Percentiles rank a stretch among this genome's conserved stretches.
These are phyloP conservation scores for Orthonyx spaldingii DNA, from an alignment of 2,113 vertebrate genomes.

Conservation along the genomic window DNA sequence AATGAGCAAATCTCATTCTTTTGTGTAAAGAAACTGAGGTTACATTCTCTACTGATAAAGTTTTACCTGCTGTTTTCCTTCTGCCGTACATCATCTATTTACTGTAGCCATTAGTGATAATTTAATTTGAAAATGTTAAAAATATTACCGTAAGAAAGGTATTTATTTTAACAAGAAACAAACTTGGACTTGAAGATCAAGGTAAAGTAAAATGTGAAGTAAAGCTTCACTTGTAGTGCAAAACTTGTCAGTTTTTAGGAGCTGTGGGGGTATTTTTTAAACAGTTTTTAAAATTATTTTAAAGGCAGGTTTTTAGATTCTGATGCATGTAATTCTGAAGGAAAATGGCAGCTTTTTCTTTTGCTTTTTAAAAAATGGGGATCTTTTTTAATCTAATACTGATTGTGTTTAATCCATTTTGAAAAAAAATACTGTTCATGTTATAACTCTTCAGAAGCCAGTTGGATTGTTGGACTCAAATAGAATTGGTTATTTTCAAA, in stretches of 20 bases:
- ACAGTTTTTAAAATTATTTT: slow-evolving; percentile 50
- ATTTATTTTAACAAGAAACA: slow-evolving; percentile 53
- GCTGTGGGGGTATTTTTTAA: background rate
- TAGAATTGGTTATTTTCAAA: slow-evolving; percentile 77
- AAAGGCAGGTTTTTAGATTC: slow-evolving; percentile 53
- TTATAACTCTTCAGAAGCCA: slow-evolving; percentile 84
- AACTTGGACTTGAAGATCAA: slow-evolving; percentile 54
- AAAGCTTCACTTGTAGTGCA: slow-evolving; percentile 53
- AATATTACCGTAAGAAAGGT: slow-evolving; percentile 31
- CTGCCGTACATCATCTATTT: slow-evolving; percentile 61
- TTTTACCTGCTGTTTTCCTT: slow-evolving; percentile 73
- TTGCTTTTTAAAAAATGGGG: slow-evolving; percentile 44
- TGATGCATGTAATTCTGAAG: slow-evolving; percentile 72
- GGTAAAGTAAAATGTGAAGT: slow-evolving; percentile 49
- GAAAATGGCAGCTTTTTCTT: slow-evolving; percentile 75
- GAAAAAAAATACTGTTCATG: slow-evolving; percentile 58
- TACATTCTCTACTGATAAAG: slow-evolving; percentile 28
- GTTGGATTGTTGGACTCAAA: slow-evolving; percentile 68
- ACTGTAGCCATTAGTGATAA: slow-evolving; percentile 34
- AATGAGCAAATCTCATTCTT: slow-evolving; percentile 42
- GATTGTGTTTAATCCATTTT: slow-evolving; percentile 71
- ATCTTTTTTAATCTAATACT: slow-evolving; percentile 73
- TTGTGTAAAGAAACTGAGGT: slow-evolving; percentile 45
- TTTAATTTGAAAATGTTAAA: slow-evolving; percentile 44
- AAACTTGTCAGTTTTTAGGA: slow-evolving; percentile 29